Evolutionary conservation across 2,888 invertebrate genomes (phyloP), one percentile per base, ranked within the genome.

Genomic region (Agriopis marginaria): DNA sequence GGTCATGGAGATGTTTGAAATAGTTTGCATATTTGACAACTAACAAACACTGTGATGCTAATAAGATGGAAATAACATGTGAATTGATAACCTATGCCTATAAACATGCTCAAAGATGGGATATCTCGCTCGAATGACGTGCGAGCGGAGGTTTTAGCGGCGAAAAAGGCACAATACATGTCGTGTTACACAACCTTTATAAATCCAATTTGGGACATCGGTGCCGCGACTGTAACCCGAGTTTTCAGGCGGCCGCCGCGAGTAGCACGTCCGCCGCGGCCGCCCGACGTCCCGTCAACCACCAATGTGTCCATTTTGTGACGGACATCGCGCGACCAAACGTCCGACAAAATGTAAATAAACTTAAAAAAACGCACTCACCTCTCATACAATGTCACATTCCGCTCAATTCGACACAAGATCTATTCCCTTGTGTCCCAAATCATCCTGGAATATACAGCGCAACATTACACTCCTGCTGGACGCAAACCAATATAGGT

Each of bases 381-480:
- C 94, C 94, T 94, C 90, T 92, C 90, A 92, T 93, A 90, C 93
- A 90, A 93, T 93, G 94, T 94, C 94, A 94, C 94, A 94, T 94
- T 93, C 94, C 94, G 93, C 90, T 94, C 90, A 93, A 92, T 92
- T 90, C 89, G 90, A 89, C 88, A 89, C 84, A 86, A 90, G 83
- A 88, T 88, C 89, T 92, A 93, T 90, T 89, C 83, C 84, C 87
- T 89, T 84, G 88, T 89, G 88, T 90, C 85, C 89, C 88, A 89
- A 91, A 89, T 88, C 93, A 93, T 93, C 90, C 86, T 93, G 90
- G 88, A 90, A 92, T 89, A 88, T 87, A 85, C 88, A 89, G 88
- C 88, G 90, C 88, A 92, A 90, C 93, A 93, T 93, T 88, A 91
- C 91, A 86, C 86, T 90, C 89, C 90, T 88, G 89, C 88, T 89